phyloP scores from a whole-genome alignment of 2,113 vertebrate species.

The Lepidothrix coronata region DNA sequence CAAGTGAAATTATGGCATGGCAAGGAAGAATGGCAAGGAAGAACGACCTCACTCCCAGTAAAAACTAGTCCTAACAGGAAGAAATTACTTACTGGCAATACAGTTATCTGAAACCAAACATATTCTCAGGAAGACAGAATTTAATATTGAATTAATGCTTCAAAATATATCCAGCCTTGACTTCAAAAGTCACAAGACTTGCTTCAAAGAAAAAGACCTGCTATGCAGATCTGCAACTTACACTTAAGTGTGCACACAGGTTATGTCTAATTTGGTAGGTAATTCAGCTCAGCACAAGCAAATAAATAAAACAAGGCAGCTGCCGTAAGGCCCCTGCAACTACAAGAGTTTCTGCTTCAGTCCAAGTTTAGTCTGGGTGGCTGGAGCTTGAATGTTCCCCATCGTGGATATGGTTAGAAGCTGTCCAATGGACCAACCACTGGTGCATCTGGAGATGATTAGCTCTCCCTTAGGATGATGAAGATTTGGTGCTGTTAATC shows the following conservation, averaged over 20 bases:
- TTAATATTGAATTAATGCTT: background rate
- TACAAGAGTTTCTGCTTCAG: background rate
- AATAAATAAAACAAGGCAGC: background rate
- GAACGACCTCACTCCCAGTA: background rate
- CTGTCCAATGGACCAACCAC: background rate
- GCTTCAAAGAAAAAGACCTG: background rate
- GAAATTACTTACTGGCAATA: background rate
- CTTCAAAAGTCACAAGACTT: background rate
- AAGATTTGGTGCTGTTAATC: background rate
- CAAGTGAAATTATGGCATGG: background rate
- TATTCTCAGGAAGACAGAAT: background rate
- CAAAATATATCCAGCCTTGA: background rate
- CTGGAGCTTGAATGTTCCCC: background rate
- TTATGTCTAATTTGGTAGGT: background rate
- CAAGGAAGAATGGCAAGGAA: background rate
- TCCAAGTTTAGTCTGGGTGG: background rate
- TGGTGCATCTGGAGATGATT: background rate
- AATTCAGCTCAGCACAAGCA: background rate
- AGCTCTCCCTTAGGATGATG: background rate
- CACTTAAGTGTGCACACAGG: background rate
- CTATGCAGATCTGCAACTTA: background rate
- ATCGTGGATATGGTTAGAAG: fast-evolving
- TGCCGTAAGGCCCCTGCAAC: background rate
- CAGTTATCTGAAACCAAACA: background rate
- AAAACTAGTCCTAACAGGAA: background rate